Conservation (phyloP, 2,888 invertebrate genomes). For the Dromius quadrimaculatus region DNA sequence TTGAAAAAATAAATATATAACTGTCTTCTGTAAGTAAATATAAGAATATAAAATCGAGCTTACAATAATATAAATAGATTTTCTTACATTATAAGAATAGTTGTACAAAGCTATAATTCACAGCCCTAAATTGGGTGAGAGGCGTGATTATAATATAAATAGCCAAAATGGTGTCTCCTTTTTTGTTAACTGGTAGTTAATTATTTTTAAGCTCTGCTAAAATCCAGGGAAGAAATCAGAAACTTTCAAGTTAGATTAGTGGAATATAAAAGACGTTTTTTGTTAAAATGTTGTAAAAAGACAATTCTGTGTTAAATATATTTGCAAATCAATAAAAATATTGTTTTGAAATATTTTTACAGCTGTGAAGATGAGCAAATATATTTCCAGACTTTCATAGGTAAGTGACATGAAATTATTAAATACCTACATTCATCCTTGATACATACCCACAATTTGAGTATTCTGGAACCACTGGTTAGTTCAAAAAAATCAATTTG, state of each 20-base stretch:
- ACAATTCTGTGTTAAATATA: slow-evolving; percentile 45
- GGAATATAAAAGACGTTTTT: slow-evolving; percentile 43
- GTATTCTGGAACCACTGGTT: no score
- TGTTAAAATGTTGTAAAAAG: slow-evolving; percentile 45
- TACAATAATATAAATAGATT: slow-evolving; percentile 37
- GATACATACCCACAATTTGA: no score
- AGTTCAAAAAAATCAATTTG: no score
- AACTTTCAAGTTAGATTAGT: slow-evolving; percentile 39
- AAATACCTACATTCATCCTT: no score
- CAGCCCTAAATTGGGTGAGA: neutral
- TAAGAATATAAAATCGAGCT: slow-evolving; percentile 48
- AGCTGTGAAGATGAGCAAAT: no score
- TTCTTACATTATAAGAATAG: slow-evolving; percentile 32
- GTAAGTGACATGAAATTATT: no score
- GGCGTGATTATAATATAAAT: slow-evolving; percentile 7
- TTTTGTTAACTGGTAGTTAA: slow-evolving; percentile 10
- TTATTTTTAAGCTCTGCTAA: slow-evolving; percentile 26
- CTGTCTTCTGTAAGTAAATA: slow-evolving; percentile 42
- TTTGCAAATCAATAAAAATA: slow-evolving; percentile 26
- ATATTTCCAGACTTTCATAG: no score
- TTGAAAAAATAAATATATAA: slow-evolving; percentile 33
- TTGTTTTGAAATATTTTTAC: no score
- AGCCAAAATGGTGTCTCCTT: neutral
- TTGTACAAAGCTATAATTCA: slow-evolving; percentile 6
- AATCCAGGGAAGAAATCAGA: slow-evolving; percentile 15